These are phyloP conservation scores for Siniperca chuatsi DNA, from an alignment of 2,113 vertebrate genomes.

Conservation along the genomic window DNA sequence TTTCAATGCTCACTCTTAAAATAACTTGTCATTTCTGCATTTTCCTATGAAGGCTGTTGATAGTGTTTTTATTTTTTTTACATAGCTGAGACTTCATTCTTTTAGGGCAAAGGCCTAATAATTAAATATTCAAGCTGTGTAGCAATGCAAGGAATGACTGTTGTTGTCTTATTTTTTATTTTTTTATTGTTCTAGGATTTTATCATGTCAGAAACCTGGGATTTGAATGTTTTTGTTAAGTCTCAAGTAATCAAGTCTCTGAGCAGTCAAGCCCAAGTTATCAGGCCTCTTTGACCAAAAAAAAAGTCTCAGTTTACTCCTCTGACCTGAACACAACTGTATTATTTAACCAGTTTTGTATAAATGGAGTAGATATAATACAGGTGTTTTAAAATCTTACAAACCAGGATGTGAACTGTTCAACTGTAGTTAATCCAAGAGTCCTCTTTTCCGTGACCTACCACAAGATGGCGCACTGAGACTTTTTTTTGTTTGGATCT, in stretches of 20 bases:
- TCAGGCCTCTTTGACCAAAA: not conserved
- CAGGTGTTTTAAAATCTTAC: not conserved
- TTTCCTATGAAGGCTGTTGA: not conserved
- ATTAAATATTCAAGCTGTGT: not conserved
- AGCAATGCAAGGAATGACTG: not conserved
- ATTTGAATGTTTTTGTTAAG: not conserved
- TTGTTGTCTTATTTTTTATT: not conserved
- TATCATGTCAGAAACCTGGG: not conserved
- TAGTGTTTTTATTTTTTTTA: not conserved
- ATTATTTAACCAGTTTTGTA: not conserved
- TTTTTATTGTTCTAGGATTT: not conserved
- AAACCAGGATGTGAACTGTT: not conserved
- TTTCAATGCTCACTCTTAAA: not conserved
- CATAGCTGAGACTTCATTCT: not conserved
- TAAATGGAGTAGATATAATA: not conserved
- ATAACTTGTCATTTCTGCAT: too few relatives aligned
- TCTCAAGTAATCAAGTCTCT: not conserved
- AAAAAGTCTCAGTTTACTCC: too few relatives aligned
- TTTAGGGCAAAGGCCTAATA: not conserved
- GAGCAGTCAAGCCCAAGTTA: too few relatives aligned
- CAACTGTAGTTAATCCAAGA: not conserved
- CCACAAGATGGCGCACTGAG: slow-evolving; percentile 41
- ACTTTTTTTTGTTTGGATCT: not conserved
- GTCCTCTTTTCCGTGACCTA: not conserved
- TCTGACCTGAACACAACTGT: not conserved